Conservation (phyloP, 64 coral and sea anemone genomes). For the Montipora capricornis region DNA sequence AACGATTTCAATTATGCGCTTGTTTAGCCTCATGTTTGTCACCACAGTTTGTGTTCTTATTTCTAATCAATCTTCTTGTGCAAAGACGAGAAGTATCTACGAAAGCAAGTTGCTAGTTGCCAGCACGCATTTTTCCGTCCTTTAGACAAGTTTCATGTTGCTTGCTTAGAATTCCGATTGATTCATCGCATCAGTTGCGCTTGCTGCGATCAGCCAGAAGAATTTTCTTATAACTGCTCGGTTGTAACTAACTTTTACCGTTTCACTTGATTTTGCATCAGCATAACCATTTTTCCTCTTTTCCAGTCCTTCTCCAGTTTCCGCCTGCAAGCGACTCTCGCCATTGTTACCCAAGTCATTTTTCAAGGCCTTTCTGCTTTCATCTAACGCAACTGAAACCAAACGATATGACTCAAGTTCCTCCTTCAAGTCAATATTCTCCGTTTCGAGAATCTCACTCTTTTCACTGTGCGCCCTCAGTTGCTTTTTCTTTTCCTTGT, state of each 20-base stretch:
- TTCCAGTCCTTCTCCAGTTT: not conserved
- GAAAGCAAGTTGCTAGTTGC: too few relatives aligned
- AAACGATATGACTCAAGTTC: constrained; percentile 13
- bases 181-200: too few relatives aligned
- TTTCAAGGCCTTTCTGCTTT: constrained; percentile 23
- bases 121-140: too few relatives aligned
- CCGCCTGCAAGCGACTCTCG: not conserved
- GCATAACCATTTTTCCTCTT: not conserved
- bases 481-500: constrained; percentile 13
- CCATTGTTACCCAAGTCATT: not conserved
- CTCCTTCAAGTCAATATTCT: constrained; percentile 25
- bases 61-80: too few relatives aligned
- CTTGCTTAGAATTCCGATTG: too few relatives aligned
- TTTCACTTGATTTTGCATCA: not conserved
- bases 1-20: too few relatives aligned
- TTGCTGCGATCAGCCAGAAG: too few relatives aligned
- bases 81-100: too few relatives aligned
- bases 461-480: constrained; percentile 21
- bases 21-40: too few relatives aligned
- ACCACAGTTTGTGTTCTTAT: too few relatives aligned
- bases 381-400: constrained; percentile 30
- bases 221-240: not conserved
- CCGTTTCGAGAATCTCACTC: constrained; percentile 15
- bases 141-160: too few relatives aligned
- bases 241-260: not conserved